These are phyloP conservation scores for Netelia virgata DNA, from an alignment of 2,888 invertebrate species.

Conservation along the genomic window DNA sequence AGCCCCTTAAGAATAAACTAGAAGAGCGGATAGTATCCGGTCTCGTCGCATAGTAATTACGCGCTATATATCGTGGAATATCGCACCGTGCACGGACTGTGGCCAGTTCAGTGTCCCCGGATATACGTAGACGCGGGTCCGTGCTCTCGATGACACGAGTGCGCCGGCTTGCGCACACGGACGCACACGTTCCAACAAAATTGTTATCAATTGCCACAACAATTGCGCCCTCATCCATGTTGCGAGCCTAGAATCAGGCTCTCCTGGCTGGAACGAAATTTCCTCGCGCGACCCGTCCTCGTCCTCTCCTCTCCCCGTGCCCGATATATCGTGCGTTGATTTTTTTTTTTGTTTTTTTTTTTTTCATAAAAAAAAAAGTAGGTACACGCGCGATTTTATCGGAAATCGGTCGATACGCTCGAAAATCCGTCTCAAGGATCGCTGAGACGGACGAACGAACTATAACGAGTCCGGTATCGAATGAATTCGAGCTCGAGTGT, in stretches of 20 bases:
- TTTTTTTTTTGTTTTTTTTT: no score
- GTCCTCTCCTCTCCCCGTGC: no score
- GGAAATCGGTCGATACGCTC: neutral
- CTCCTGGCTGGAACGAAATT: neutral
- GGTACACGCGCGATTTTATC: neutral
- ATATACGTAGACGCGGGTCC: conserved; percentile 25
- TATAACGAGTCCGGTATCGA: conserved; percentile 31
- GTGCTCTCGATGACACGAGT: conserved; percentile 36
- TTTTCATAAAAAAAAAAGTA: no score
- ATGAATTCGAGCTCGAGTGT: conserved; percentile 29
- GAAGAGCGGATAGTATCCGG: conserved; percentile 10
- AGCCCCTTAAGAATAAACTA: neutral
- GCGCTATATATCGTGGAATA: neutral
- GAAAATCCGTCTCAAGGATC: conserved; percentile 53
- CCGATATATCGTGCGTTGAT: no score
- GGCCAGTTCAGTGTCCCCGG: conserved; percentile 65
- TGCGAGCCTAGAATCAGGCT: neutral
- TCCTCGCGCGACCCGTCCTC: no score
- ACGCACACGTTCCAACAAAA: conserved; percentile 66
- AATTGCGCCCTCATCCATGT: conserved; percentile 50
- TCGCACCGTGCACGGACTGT: conserved; percentile 32
- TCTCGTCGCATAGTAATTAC: neutral
- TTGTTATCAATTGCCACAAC: conserved; percentile 72
- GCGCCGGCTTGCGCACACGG: conserved; percentile 1
- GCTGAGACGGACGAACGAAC: conserved; percentile 16